phyloP scores from a whole-genome alignment of 2,797 vertebrate genomes.

The Lates japonicus region DNA sequence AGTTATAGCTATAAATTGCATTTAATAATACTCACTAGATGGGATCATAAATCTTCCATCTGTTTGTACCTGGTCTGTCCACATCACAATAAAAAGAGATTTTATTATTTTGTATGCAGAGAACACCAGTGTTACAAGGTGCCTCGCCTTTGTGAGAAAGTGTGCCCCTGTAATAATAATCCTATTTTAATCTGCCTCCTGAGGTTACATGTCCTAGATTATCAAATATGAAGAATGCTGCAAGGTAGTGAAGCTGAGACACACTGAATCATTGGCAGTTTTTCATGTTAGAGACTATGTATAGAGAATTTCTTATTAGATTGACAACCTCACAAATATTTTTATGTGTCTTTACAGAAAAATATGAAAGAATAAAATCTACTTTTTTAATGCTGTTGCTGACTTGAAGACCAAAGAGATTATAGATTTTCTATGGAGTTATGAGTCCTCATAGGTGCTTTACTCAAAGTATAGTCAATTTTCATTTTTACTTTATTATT shows the following conservation, averaged over 20 bases:
- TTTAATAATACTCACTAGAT: conserved; percentile 16
- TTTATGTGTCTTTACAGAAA: neutral
- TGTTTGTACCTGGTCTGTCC: neutral
- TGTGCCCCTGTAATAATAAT: conserved; percentile 72
- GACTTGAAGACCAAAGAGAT: neutral
- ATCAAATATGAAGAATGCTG: conserved; percentile 64
- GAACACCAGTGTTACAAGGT: conserved; percentile 31
- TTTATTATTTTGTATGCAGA: neutral
- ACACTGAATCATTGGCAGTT: conserved; percentile 1
- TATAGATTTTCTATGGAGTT: neutral
- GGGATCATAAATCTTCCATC: conserved; percentile 5
- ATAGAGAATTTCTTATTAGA: neutral
- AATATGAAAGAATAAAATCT: neutral
- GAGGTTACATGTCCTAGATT: conserved; percentile 82
- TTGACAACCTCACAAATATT: neutral
- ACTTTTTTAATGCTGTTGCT: neutral
- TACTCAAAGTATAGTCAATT: no score
- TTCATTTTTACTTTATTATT: neutral
- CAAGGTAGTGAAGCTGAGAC: conserved; percentile 31
- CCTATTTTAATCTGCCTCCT: conserved; percentile 82
- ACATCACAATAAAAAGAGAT: neutral
- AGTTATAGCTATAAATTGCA: neutral
- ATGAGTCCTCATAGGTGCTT: neutral
- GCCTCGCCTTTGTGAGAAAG: conserved; percentile 40
- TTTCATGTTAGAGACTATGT: neutral